Base-by-base conservation (phyloP, 2,888 invertebrate species). In the Spatulosminthurus flaviceps region DNA sequence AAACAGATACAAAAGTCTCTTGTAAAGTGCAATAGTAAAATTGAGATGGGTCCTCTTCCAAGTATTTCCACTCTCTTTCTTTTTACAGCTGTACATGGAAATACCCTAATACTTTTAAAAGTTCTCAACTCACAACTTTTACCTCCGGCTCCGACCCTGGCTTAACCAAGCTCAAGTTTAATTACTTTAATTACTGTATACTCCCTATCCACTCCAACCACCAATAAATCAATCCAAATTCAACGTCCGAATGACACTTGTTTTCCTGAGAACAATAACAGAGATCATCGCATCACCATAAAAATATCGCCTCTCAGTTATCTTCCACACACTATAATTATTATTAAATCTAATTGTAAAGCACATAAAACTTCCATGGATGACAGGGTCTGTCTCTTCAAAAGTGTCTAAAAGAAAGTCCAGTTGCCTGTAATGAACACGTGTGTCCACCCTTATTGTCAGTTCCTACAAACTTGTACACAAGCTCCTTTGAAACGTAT, bases 121-220 rank as follows among this genome's bases (percentile, higher is more conserved):
- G 41, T 13, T 41, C 13, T 41, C 9, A 51, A 51, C 51, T 51
- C 51, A 51, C 16, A 19, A 51, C 51, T 51, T 34, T 9, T 4
- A 7, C 51, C 16, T 9, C 2, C 1, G 1, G 51, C 9, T 51
- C 16, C 51, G 19, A n/a, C n/a, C n/a, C n/a, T 51, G 16, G 2
- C 51, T 34, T 9, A 34, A 7, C 51, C 51, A 19, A 51, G 16
- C 51, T 51, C 4, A 5, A 51, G 9, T 51, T 19, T 51, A 51
- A 51, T 51, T n/a, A 51, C 51, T 51, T 51, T 51, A 51, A 51
- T 51, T 51, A 19, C 51, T 34, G n/a, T n/a, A n/a, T n/a, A 34
- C 9, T 51, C 51, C 51, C 51, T 16, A 19, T 19, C 9, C n/a
- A 51, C 51, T 19, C 1, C 5, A 51, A 51, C 1, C 5, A 51